Evolutionary conservation across 2,797 vertebrate genomes (phyloP).

Genomic region (Alosa sapidissima): DNA sequence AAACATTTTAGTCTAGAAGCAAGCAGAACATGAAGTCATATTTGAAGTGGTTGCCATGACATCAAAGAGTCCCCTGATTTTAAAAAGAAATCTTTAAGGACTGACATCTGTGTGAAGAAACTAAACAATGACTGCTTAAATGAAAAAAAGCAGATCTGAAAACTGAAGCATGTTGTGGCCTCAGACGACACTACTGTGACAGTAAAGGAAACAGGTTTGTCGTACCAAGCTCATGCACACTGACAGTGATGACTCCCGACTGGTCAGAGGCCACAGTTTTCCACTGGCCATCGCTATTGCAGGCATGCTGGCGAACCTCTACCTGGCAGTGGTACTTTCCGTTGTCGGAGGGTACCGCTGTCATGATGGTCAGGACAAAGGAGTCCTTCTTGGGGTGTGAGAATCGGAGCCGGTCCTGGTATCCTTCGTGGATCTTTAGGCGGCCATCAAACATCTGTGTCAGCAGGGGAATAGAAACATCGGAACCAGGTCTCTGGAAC

Average conservation of each 20-base stretch:
- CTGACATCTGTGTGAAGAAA: constrained; percentile 3
- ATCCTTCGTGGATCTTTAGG: background rate
- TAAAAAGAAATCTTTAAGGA: background rate
- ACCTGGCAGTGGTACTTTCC: background rate
- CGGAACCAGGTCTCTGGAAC: background rate
- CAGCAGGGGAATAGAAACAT: background rate
- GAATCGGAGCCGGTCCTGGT: background rate
- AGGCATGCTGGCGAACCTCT: background rate
- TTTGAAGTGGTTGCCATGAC: background rate
- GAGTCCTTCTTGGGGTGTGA: background rate
- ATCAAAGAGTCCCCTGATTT: background rate
- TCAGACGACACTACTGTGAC: background rate
- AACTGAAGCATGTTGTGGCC: background rate
- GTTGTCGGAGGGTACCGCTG: background rate
- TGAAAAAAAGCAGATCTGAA: background rate
- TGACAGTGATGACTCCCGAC: background rate
- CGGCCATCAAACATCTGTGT: background rate
- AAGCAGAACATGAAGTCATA: background rate
- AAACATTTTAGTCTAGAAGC: background rate
- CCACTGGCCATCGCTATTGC: background rate
- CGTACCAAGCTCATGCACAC: background rate
- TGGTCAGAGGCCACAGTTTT: background rate
- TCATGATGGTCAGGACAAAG: background rate
- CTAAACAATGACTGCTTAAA: background rate
- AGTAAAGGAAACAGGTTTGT: background rate